Evolutionary conservation across 2,113 vertebrate species (phyloP).

Genomic region (human (Homo sapiens)): GRCh38 chr5:174004501-174005000

Average conservation of each 20-base stretch:
- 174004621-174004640: neutral
- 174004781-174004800: conserved; percentile 46
- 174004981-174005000: neutral
- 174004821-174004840: neutral
- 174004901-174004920: neutral
- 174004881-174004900: neutral
- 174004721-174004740: neutral
- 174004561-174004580: neutral
- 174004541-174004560: conserved; percentile 17
- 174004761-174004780: neutral
- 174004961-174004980: neutral
- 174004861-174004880: neutral
- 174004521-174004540: conserved; percentile 9
- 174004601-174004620: neutral
- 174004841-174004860: neutral
- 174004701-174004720: conserved; percentile 19
- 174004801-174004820: neutral
- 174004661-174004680: conserved; percentile 51
- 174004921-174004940: neutral
- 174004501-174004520: neutral
- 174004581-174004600: conserved; percentile 13
- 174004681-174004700: conserved; percentile 38
- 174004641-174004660: conserved; percentile 27
- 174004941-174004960: neutral
- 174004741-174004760: neutral